phyloP scores from a whole-genome alignment of 1,140 invertebrate genomes.

The Plectrocnemia conspersa region DNA sequence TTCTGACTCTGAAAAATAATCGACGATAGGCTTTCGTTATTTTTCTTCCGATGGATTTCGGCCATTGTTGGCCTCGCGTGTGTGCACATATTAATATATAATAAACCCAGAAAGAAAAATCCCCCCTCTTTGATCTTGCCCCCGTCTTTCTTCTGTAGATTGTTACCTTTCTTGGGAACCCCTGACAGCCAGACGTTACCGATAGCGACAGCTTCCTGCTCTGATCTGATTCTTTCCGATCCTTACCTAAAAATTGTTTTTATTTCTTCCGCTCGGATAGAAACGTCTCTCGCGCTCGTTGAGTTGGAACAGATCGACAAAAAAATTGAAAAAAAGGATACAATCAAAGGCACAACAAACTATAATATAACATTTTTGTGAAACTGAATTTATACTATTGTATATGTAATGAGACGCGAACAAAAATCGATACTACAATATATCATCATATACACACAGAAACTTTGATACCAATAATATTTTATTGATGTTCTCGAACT shows the following conservation, averaged over 20 bases:
- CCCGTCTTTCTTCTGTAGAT: background rate
- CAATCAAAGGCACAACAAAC: no score
- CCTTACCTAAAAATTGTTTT: background rate
- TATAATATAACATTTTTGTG: no score
- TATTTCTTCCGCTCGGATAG: background rate
- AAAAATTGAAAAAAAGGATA: no score
- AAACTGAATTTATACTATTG: no score
- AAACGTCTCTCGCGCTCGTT: slow-evolving; percentile 4
- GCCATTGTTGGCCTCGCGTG: background rate
- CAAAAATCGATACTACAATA: no score
- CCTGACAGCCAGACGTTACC: background rate
- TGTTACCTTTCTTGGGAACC: background rate
- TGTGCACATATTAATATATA: slow-evolving; percentile 2
- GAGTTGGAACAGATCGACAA: no score
- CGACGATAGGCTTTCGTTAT: background rate
- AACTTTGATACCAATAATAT: no score
- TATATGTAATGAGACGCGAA: no score
- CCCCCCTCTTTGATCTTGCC: background rate
- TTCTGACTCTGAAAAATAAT: no score
- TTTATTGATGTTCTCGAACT: no score
- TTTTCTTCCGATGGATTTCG: background rate
- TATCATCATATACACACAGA: no score
- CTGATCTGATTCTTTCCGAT: slow-evolving; percentile 10
- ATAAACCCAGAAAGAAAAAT: background rate
- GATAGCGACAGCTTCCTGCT: slow-evolving; percentile 8